phyloP scores from a whole-genome alignment of 2,113 vertebrate species.

The Vireo altiloquus region DNA sequence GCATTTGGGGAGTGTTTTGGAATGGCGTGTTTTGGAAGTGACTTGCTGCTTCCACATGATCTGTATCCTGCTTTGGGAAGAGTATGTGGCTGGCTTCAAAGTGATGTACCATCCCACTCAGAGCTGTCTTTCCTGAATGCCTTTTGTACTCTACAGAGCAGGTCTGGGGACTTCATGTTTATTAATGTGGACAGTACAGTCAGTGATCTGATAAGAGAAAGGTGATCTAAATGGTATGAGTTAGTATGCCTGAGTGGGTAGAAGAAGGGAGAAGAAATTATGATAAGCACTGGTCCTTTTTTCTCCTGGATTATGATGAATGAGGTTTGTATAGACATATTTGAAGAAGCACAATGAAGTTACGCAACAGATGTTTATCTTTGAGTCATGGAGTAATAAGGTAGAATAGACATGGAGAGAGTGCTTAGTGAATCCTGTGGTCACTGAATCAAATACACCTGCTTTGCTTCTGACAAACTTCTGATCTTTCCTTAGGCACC shows the following conservation, averaged over 20 bases:
- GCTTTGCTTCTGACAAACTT: conserved; percentile 4
- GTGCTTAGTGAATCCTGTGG: background rate
- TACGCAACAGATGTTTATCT: background rate
- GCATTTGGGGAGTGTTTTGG: background rate
- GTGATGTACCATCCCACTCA: background rate
- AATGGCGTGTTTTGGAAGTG: background rate
- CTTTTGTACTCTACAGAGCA: background rate
- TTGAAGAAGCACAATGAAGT: background rate
- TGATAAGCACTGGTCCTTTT: background rate
- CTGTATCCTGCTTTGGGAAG: background rate
- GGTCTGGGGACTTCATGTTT: background rate
- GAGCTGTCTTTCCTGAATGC: background rate
- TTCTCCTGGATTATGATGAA: background rate
- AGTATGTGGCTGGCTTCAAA: background rate
- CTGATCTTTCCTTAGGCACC: background rate
- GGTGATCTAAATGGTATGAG: background rate
- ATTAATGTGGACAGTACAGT: background rate
- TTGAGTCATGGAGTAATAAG: background rate
- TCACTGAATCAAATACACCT: conserved; percentile 11
- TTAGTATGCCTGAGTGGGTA: background rate
- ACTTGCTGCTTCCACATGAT: background rate
- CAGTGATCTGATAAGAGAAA: background rate
- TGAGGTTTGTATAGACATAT: background rate
- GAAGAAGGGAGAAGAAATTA: background rate
- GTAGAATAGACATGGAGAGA: background rate